Percentiles rank a stretch among this genome's conserved stretches.
Evolutionary conservation across 2,888 invertebrate genomes (phyloP).

Genomic region (Machimus atricapillus): DNA sequence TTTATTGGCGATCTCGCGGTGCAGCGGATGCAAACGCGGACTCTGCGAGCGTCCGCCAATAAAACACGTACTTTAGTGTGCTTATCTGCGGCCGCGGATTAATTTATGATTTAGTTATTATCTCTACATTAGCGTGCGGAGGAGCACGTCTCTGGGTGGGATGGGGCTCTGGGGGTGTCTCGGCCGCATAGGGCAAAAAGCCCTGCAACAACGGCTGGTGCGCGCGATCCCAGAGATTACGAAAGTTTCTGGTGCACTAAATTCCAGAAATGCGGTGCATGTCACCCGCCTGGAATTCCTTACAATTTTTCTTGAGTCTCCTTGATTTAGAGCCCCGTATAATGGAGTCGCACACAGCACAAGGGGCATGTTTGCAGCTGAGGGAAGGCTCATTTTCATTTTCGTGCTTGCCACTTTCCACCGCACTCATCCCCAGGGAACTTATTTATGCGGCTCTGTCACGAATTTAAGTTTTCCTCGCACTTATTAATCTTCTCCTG

Average conservation of each 20-base stretch:
- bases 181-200: not conserved
- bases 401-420: slow-evolving; percentile 24
- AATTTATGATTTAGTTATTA: slow-evolving; percentile 40
- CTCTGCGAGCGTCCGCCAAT: not conserved
- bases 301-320: slow-evolving; percentile 30
- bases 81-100: slow-evolving; percentile 17
- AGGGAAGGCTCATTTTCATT: slow-evolving; percentile 23
- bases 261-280: slow-evolving; percentile 28
- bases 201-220: not conserved
- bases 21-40: not conserved
- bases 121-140: slow-evolving; percentile 31
- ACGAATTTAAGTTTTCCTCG: slow-evolving; percentile 38
- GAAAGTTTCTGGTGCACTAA: slow-evolving; percentile 20
- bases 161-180: not conserved
- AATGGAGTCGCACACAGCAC: slow-evolving; percentile 21
- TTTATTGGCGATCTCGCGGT: slow-evolving; percentile 21
- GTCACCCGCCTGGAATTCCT: slow-evolving; percentile 26
- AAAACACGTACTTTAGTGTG: slow-evolving; percentile 34
- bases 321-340: slow-evolving; percentile 33
- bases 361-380: not conserved
- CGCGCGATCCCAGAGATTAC: slow-evolving; percentile 1
- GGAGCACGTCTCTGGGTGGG: not conserved
- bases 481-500: slow-evolving; percentile 26
- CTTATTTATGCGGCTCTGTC: slow-evolving; percentile 35
- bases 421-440: not conserved